Base-by-base conservation (phyloP, 2,113 vertebrate genomes). In the Columba janthina region DNA sequence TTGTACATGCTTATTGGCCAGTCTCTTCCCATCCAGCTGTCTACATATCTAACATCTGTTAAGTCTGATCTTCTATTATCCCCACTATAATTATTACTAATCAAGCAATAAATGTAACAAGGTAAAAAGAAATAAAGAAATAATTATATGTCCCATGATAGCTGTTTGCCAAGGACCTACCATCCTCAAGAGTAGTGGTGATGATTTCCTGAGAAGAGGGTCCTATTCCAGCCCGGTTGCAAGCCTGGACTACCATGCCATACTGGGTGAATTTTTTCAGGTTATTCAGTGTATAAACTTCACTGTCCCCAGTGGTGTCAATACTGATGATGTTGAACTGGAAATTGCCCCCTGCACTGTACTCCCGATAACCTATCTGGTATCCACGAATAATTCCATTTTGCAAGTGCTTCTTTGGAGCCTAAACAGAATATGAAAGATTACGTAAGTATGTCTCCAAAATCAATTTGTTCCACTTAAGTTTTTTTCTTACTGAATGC, bases 251-350 rank as follows among this genome's bases (percentile, higher is more conserved):
- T 91, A 99, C 99, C 97, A 99, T 99, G 66, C 99, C 99, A 69
- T 99, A 99, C 97, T 99, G 99, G 6, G 99, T 99, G 98, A 99
- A 99, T 97, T 99, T 99, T 93, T 99, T 99, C 56, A 99, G 98
- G 96, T 99, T 99, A 97, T 99, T 99, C 96, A 99, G 98, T 0
- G 98, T 98, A 78, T 99, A 98, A 76, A 98, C 98, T 97, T 99
- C 99, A 0, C 97, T 99, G 98, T 99, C 99, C 2, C 99, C 99
- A 0, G 99, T 99, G 90, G 98, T 99, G 97, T 99, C 99, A 18
- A 99, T 97, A n/a, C 98, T 99, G 98, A 99, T 98, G 89, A 99
- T 99, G 96, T 99, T 99, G 97, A 99, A 99, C 95, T 99, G 99
- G 96, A 99, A 99, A 89, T 99, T 99, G 12, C 99, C 99, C 2